Conservation (phyloP, 1,140 invertebrate species). For the Magallana gigas region DNA sequence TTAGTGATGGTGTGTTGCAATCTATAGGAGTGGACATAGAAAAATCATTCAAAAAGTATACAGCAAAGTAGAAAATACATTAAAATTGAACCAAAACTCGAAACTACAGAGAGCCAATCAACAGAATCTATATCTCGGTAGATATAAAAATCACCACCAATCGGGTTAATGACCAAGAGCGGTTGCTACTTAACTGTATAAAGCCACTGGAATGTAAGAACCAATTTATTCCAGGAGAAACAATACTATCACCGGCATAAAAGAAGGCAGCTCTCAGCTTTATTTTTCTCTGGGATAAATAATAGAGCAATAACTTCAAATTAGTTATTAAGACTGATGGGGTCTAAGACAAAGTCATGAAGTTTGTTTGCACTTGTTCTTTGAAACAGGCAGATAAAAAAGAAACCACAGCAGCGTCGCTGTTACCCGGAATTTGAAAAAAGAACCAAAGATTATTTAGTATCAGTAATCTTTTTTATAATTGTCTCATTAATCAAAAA, state of each 20-base stretch:
- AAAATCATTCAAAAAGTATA: too few species aligned
- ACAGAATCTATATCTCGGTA: neutral
- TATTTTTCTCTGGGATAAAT: slow-evolving; percentile 31
- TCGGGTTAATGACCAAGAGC: neutral
- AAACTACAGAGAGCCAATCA: too few species aligned
- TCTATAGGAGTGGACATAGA: too few species aligned
- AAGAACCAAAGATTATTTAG: too few species aligned
- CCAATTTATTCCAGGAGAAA: slow-evolving; percentile 15
- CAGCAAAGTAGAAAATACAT: too few species aligned
- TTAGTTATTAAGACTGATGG: slow-evolving; percentile 33
- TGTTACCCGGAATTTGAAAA: neutral
- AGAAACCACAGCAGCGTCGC: neutral
- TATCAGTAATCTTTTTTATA: too few species aligned
- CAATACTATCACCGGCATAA: slow-evolving; percentile 16
- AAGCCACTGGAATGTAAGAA: slow-evolving; percentile 6
- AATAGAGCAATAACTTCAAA: slow-evolving; percentile 33
- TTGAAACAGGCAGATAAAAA: slow-evolving; percentile 16
- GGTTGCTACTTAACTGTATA: neutral
- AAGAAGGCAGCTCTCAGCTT: neutral
- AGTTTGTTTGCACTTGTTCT: slow-evolving; percentile 1
- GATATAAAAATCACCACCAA: slow-evolving; percentile 7
- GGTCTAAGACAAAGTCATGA: neutral
- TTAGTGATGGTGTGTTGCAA: too few species aligned
- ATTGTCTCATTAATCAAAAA: too few species aligned
- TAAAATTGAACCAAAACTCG: too few species aligned